Base-by-base conservation (phyloP, 35 echinoderm and acorn worm species). In the Chiridota heheva region DNA sequence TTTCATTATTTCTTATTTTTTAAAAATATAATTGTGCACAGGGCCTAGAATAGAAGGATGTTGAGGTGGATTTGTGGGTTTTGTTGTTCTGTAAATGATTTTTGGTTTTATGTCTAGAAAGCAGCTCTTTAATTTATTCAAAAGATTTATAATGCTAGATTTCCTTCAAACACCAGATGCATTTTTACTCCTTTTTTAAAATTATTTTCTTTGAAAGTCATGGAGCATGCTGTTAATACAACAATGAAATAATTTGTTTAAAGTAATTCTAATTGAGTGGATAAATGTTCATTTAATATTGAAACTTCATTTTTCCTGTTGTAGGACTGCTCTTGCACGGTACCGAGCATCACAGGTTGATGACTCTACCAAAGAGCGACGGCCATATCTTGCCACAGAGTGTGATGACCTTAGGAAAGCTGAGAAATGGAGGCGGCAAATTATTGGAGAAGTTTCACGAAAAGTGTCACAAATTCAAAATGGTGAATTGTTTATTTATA, bases 381-480 rank as follows among this genome's bases (percentile, higher is more conserved):
- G 95, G 33, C 95, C 95, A 3, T 98, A 92, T 69, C 84, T 98
- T 18, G 95, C 95, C 38, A 86, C 77, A 58, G 95, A 98, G 68
- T 91, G 89, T 68, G 89, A 98, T 30, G 85, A 87, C 42, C 67
- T 98, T 4, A 90, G 86, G 25, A 98, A 89, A 68, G 89, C 95
- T 29, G 95, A 98, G 76, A 98, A 91, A 56, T 98, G 95, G 95
- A 91, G 95, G 64, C 72, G 95, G 32, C 95, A 98, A 79, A 91
- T 98, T 44, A 89, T 98, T 40, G 91, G 89, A 43, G 95, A 98
- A 62, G 73, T 91, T 38, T 98, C 95, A 36, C 69, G 89, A 53
- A 98, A 88, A 78, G 95, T 98, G 35, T 90, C 95, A 37, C 95
- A 98, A 55, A 98, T 98, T 57, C 95, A 98, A 58, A 98, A 98